A percentile compares a stretch with the other conserved stretches of the same genome.
Conservation (phyloP, 2,888 invertebrate genomes). For the Melanostoma scalare region DNA sequence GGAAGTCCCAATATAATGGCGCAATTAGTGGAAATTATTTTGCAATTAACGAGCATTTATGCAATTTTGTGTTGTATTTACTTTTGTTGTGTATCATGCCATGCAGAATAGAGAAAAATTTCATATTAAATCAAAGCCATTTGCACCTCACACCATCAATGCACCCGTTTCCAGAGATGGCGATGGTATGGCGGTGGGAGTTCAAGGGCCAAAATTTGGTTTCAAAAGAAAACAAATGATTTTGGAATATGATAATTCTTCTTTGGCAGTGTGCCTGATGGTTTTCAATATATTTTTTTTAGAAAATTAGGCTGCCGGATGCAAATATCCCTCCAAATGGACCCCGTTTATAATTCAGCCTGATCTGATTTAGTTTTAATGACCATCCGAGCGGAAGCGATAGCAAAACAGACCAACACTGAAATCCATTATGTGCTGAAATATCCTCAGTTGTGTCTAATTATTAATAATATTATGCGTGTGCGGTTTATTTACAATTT, state of each 20-base stretch:
- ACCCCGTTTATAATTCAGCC: neutral
- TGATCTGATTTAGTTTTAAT: slow-evolving; percentile 29
- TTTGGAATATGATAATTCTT: no score
- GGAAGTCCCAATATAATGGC: slow-evolving; percentile 29
- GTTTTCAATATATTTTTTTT: neutral
- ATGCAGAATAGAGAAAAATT: slow-evolving; percentile 18
- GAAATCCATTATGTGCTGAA: slow-evolving; percentile 16
- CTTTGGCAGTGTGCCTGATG: no score
- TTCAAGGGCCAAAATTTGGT: no score
- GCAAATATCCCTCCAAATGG: neutral
- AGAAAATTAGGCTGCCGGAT: neutral
- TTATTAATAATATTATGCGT: slow-evolving; percentile 65
- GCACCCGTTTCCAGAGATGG: no score
- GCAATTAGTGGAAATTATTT: slow-evolving; percentile 69
- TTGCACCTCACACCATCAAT: slow-evolving; percentile 38
- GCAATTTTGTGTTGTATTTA: slow-evolving; percentile 35
- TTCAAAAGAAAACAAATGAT: no score
- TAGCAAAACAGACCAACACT: slow-evolving; percentile 41
- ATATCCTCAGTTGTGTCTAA: slow-evolving; percentile 20
- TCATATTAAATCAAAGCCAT: slow-evolving; percentile 13
- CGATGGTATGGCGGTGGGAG: no score
- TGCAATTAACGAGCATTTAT: slow-evolving; percentile 62
- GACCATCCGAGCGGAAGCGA: slow-evolving; percentile 36
- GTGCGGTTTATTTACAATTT: slow-evolving; percentile 47
- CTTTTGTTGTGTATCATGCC: slow-evolving; percentile 16